Evolutionary conservation across 2,888 invertebrate genomes (phyloP).

Genomic region (Meiosimyza platycephala): DNA sequence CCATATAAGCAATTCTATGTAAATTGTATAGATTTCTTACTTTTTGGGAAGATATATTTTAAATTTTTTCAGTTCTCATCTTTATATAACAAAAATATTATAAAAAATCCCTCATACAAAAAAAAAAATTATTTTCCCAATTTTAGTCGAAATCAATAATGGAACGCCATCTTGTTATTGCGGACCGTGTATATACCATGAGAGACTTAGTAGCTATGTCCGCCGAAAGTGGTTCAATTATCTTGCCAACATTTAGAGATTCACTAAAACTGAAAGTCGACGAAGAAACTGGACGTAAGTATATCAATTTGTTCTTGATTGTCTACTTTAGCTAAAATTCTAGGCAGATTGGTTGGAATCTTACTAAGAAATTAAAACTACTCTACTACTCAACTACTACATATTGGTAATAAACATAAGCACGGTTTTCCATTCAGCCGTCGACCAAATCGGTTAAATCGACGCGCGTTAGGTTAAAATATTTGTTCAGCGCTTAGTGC

Average conservation of each 20-base stretch:
- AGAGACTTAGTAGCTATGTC: conserved; percentile 74
- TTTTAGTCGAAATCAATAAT: conserved; percentile 83
- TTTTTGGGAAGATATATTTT: background rate
- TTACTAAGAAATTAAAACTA: no score
- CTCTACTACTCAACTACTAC: no score
- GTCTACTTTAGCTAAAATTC: no score
- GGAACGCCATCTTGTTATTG: conserved; percentile 88
- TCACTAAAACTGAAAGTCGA: conserved; percentile 79
- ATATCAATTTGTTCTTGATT: conserved; percentile 24
- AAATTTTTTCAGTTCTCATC: conserved; percentile 25
- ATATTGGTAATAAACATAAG: no score
- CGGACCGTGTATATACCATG: conserved; percentile 82
- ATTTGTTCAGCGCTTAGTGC: no score
- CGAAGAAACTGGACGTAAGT: conserved; percentile 82
- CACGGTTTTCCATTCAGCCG: no score
- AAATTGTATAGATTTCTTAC: no score
- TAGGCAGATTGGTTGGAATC: no score
- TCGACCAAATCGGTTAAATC: no score
- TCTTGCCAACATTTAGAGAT: conserved; percentile 79
- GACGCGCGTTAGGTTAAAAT: no score
- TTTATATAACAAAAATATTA: no score
- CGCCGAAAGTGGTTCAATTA: conserved; percentile 66
- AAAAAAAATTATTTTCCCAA: background rate
- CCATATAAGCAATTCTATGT: no score
- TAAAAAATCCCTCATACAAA: background rate